Percentiles rank a stretch among this genome's conserved stretches.
These are phyloP conservation scores for Fulmarus glacialis DNA, from an alignment of 2,113 vertebrate genomes.

Conservation along the genomic window DNA sequence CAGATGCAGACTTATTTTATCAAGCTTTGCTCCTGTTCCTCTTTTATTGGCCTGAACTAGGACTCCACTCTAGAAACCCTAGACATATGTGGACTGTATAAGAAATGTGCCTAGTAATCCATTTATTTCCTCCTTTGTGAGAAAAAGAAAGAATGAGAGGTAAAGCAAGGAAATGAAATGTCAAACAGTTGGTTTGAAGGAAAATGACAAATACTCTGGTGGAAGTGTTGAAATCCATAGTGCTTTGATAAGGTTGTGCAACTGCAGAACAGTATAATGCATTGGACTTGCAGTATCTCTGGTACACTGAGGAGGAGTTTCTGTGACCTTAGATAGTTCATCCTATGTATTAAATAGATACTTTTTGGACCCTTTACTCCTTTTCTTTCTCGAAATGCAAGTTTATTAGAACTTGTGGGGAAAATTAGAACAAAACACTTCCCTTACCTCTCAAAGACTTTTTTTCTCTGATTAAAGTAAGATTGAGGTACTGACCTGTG, in stretches of 20 bases:
- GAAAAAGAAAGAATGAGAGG: background rate
- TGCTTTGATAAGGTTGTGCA: background rate
- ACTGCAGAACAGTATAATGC: background rate
- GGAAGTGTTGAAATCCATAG: background rate
- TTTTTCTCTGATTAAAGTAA: background rate
- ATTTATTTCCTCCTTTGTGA: background rate
- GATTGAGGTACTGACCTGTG: constrained; percentile 31
- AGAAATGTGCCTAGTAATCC: background rate
- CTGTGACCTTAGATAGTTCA: background rate
- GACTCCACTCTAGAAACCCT: background rate
- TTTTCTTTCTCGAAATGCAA: background rate
- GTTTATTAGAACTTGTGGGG: background rate
- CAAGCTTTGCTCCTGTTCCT: background rate
- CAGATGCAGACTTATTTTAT: background rate
- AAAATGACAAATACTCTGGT: background rate
- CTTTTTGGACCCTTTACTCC: background rate
- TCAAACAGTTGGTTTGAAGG: background rate
- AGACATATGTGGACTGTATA: background rate
- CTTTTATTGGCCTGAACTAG: background rate
- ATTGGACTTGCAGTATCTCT: background rate
- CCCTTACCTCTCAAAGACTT: background rate
- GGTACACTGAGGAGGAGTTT: background rate
- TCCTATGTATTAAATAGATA: background rate
- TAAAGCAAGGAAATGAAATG: background rate
- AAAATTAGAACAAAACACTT: background rate